phyloP scores from a whole-genome alignment of 2,888 invertebrate species.

The Rhyacophila evoluta region DNA sequence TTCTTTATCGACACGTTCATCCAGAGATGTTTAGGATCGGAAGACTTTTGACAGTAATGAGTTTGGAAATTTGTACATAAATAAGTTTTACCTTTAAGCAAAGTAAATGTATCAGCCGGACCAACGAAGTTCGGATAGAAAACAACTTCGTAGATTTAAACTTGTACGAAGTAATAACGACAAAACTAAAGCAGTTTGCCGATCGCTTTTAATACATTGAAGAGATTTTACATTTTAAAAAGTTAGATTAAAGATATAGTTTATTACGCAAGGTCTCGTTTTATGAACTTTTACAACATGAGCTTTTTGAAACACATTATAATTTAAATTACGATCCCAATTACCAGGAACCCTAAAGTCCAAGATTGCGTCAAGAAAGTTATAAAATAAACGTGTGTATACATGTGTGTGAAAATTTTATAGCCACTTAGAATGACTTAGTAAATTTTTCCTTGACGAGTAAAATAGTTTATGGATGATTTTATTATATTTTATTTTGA shows the following conservation, averaged over 20 bases:
- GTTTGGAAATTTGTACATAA: constrained; percentile 50
- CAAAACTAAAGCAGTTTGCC: constrained; percentile 22
- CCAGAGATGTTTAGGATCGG: constrained; percentile 38
- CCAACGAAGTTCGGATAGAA: constrained; percentile 10
- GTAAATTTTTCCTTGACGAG: too few relatives aligned
- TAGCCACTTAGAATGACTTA: too few relatives aligned
- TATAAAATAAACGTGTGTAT: too few relatives aligned
- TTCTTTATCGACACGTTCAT: constrained; percentile 54
- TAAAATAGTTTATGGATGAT: too few relatives aligned
- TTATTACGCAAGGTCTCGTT: neutral
- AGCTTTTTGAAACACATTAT: too few relatives aligned
- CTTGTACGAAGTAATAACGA: constrained; percentile 3
- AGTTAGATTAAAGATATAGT: constrained; percentile 5
- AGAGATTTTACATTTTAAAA: constrained; percentile 9
- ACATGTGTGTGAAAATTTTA: too few relatives aligned
- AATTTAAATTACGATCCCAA: too few relatives aligned
- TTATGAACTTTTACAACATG: neutral
- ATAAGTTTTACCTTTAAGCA: constrained; percentile 38
- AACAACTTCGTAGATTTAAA: constrained; percentile 4
- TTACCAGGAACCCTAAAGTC: too few relatives aligned
- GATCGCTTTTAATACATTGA: constrained; percentile 16
- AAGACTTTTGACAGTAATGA: constrained; percentile 50
- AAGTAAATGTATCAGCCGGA: constrained; percentile 30
- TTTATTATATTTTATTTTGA: too few relatives aligned
- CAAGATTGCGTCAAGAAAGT: too few relatives aligned